A percentile compares a stretch with the other conserved stretches of the same genome.
Evolutionary conservation across 2,113 vertebrate species (phyloP).

Genomic region (Columba janthina): DNA sequence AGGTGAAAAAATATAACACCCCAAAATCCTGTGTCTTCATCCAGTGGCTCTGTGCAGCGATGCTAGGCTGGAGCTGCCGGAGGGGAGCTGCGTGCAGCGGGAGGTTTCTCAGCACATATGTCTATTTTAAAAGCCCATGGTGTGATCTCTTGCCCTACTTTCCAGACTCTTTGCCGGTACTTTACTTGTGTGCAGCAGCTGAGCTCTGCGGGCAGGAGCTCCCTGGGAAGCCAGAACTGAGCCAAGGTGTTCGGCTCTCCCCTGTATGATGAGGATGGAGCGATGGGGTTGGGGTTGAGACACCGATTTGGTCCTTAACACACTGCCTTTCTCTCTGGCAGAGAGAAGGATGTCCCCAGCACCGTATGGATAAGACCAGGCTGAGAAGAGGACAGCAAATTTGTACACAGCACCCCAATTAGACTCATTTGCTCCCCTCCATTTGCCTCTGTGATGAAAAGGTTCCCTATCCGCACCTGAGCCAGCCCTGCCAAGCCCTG

Average conservation of each 20-base stretch:
- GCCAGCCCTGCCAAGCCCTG: fast-evolving
- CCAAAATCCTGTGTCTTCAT: not conserved
- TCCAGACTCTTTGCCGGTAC: conserved; percentile 39
- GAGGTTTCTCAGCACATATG: conserved; percentile 29
- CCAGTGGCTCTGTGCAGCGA: not conserved
- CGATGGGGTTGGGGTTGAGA: not conserved
- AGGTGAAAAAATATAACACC: fast-evolving
- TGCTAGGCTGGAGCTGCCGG: conserved; percentile 20
- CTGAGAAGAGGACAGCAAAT: not conserved
- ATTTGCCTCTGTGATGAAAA: not conserved
- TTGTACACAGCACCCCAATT: not conserved
- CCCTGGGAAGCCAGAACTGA: not conserved
- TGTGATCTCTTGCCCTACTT: conserved; percentile 61
- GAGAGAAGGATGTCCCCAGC: not conserved
- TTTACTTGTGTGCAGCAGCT: not conserved
- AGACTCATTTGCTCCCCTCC: not conserved
- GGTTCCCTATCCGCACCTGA: not conserved
- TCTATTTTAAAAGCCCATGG: conserved; percentile 48
- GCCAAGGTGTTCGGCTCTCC: not conserved
- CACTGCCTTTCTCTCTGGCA: not conserved
- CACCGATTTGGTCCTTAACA: not conserved
- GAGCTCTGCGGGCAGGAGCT: not conserved
- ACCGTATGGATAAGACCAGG: not conserved
- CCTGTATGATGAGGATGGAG: not conserved
- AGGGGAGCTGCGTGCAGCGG: conserved; percentile 10